These are phyloP conservation scores for Salticus scenicus DNA, from an alignment of 2,888 invertebrate genomes.

Conservation along the genomic window DNA sequence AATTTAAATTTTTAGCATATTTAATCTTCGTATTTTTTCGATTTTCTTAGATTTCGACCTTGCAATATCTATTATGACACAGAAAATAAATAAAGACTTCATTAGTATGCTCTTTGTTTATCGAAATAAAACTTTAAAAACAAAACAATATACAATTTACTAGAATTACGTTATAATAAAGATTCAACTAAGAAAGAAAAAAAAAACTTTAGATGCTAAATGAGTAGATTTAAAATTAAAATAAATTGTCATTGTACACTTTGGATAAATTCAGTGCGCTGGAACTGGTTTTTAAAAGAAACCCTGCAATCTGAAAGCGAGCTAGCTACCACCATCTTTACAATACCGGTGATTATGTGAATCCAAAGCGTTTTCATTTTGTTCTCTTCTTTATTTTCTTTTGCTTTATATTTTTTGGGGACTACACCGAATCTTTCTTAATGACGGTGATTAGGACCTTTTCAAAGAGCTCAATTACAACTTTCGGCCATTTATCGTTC, in stretches of 20 bases:
- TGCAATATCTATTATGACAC: no score
- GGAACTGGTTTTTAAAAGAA: not conserved
- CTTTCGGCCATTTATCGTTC: not conserved
- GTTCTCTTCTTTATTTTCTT: not conserved
- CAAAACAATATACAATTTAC: no score
- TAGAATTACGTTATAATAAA: no score
- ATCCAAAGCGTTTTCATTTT: not conserved
- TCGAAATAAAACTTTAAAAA: no score
- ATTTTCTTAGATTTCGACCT: no score
- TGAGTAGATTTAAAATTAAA: no score
- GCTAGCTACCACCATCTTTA: not conserved
- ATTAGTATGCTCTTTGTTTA: no score
- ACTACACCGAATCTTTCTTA: not conserved
- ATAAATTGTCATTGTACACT: not conserved
- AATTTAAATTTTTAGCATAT: no score
- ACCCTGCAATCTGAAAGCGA: not conserved
- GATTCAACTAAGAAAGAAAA: not conserved
- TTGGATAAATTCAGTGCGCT: not conserved
- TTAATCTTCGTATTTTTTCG: no score
- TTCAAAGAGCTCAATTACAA: constrained; percentile 2
- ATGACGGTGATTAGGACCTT: not conserved
- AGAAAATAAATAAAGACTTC: no score
- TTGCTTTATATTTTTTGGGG: not conserved
- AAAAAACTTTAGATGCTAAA: not conserved
- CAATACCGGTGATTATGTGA: constrained; percentile 9